A percentile compares a stretch with the other conserved stretches of the same genome.
These are phyloP conservation scores for Gallinago stenura DNA, from an alignment of 2,797 vertebrate genomes.

Conservation along the genomic window DNA sequence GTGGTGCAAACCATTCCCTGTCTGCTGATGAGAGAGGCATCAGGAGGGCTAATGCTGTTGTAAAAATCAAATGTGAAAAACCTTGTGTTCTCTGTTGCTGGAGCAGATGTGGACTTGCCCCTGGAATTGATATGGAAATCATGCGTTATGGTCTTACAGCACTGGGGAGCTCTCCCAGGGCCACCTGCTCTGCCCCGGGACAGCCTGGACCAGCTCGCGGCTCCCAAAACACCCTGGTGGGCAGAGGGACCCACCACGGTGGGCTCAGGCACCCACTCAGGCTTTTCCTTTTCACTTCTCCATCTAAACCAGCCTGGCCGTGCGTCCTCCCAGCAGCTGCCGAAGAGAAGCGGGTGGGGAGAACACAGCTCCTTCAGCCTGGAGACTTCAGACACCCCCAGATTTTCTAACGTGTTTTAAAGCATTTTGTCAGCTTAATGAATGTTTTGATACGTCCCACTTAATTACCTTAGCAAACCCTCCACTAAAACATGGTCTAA, in stretches of 20 bases:
- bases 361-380: background rate
- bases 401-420: background rate
- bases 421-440: background rate
- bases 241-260: fast-evolving
- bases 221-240: background rate
- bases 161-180: fast-evolving
- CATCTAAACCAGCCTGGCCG: fast-evolving
- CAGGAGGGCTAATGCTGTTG: background rate
- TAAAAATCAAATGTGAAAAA: background rate
- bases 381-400: background rate
- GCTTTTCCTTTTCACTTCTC: background rate
- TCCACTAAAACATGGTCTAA: background rate
- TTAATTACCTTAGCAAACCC: background rate
- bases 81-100: background rate
- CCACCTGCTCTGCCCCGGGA: background rate
- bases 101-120: background rate
- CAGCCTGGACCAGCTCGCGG: fast-evolving
- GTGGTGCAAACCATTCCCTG: background rate
- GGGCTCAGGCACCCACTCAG: background rate
- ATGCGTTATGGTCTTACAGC: fast-evolving
- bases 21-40: background rate
- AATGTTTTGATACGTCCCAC: background rate
- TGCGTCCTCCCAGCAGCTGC: background rate
- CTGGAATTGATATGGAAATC: fast-evolving
- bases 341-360: background rate